Percentiles rank a stretch among this genome's conserved stretches.
These are phyloP conservation scores for Euzetes globulus DNA, from an alignment of 2,888 invertebrate genomes.

Conservation along the genomic window DNA sequence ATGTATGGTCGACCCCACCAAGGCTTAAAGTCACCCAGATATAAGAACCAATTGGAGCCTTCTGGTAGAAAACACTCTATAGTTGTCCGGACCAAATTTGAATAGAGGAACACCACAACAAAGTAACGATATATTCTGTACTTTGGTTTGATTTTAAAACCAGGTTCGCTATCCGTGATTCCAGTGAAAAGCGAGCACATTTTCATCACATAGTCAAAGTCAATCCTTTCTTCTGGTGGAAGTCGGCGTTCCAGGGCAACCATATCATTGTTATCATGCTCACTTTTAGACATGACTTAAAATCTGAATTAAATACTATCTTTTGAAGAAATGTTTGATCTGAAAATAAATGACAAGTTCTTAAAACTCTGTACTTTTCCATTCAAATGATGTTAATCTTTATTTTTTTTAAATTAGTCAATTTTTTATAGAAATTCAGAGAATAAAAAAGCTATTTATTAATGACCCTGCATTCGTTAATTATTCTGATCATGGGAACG, in stretches of 20 bases:
- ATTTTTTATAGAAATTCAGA: too few species aligned
- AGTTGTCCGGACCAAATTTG: constrained; percentile 1
- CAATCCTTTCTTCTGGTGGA: neutral
- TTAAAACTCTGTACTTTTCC: too few species aligned
- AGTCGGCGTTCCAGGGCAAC: neutral
- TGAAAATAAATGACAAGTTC: too few species aligned
- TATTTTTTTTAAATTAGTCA: too few species aligned
- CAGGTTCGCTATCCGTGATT: neutral
- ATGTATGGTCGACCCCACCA: constrained; percentile 8
- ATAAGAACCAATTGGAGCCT: neutral
- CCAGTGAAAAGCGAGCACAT: neutral
- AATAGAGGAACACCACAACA: neutral
- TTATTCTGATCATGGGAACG: too few species aligned
- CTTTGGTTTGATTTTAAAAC: neutral
- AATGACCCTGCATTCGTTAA: too few species aligned
- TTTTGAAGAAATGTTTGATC: too few species aligned
- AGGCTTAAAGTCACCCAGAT: neutral
- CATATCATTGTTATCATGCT: neutral
- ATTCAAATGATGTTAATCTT: too few species aligned
- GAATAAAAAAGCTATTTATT: too few species aligned
- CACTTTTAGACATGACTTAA: too few species aligned
- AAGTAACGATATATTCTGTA: neutral
- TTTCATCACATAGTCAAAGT: neutral
- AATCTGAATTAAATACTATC: too few species aligned
- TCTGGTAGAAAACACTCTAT: neutral